Evolutionary conservation across 2,113 vertebrate species (phyloP).

Genomic region (Brachypodius melanocephalos): DNA sequence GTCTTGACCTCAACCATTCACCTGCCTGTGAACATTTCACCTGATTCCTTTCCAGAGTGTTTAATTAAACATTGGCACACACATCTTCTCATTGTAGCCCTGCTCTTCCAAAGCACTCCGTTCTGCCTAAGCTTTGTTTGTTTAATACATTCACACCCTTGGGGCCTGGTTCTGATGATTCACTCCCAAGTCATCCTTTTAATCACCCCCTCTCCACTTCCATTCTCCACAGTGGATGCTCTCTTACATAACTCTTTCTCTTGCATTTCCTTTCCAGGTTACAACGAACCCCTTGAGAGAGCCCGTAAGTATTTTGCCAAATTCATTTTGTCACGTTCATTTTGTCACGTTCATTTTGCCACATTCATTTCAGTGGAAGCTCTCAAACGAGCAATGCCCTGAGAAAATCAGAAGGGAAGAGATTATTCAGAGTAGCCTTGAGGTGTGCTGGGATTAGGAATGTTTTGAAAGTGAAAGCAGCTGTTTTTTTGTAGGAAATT

Average conservation of each 20-base stretch:
- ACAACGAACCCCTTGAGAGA: not conserved
- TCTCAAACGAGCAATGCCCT: not conserved
- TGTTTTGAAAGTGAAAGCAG: not conserved
- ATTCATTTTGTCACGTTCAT: not conserved
- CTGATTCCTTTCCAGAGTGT: not conserved
- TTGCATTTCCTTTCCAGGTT: constrained; percentile 36
- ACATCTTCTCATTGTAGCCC: not conserved
- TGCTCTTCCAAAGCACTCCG: not conserved
- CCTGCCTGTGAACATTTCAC: not conserved
- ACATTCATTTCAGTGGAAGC: not conserved
- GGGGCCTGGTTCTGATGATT: constrained; percentile 4
- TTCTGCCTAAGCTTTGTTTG: not conserved
- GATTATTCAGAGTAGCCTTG: not conserved
- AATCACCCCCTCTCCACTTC: not conserved
- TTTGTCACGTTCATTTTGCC: not conserved
- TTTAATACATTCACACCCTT: not conserved
- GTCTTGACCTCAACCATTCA: not conserved
- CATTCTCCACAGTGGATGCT: not conserved
- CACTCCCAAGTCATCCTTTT: constrained; percentile 8
- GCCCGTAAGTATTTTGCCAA: not conserved
- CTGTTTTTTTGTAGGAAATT: not conserved
- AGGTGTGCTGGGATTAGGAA: not conserved
- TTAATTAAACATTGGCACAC: not conserved
- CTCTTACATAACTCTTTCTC: not conserved
- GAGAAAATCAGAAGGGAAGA: not conserved